These are phyloP conservation scores for Aphyosemion australe DNA, from an alignment of 2,113 vertebrate species.

Conservation along the genomic window DNA sequence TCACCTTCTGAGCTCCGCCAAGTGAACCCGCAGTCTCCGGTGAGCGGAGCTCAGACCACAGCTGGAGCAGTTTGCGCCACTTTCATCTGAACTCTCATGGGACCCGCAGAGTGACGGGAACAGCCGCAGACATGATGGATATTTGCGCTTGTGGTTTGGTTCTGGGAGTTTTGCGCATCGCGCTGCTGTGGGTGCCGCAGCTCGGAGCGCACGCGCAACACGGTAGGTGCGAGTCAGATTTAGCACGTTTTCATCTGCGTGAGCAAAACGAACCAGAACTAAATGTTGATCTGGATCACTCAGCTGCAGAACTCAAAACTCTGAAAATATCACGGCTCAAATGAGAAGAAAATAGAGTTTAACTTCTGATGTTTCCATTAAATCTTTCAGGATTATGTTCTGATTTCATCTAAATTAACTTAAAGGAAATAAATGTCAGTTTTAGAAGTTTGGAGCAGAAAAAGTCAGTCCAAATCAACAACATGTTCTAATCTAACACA, in stretches of 20 bases:
- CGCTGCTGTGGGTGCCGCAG: slow-evolving; percentile 42
- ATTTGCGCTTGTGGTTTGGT: slow-evolving; percentile 17
- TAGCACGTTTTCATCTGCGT: background rate
- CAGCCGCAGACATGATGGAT: slow-evolving; percentile 24
- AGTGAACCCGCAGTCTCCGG: background rate
- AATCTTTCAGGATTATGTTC: too few relatives aligned
- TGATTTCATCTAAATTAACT: too few relatives aligned
- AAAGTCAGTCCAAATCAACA: too few relatives aligned
- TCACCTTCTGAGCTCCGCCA: background rate
- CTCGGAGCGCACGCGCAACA: slow-evolving; percentile 36
- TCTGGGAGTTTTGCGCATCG: slow-evolving; percentile 40
- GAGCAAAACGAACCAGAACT: background rate
- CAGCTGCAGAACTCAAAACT: too few relatives aligned
- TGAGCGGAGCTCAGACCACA: slow-evolving; percentile 1
- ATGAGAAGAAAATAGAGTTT: too few relatives aligned
- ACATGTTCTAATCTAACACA: too few relatives aligned
- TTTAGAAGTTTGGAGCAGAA: too few relatives aligned
- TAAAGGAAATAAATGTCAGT: too few relatives aligned
- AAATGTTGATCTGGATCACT: too few relatives aligned
- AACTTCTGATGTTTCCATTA: too few relatives aligned
- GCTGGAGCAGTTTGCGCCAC: too few relatives aligned
- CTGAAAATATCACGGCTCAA: too few relatives aligned
- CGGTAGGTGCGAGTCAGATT: slow-evolving; percentile 40
- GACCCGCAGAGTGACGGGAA: background rate
- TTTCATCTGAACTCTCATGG: slow-evolving; percentile 18